phyloP scores from a whole-genome alignment of 2,797 vertebrate species.

The Phoebastria nigripes region DNA sequence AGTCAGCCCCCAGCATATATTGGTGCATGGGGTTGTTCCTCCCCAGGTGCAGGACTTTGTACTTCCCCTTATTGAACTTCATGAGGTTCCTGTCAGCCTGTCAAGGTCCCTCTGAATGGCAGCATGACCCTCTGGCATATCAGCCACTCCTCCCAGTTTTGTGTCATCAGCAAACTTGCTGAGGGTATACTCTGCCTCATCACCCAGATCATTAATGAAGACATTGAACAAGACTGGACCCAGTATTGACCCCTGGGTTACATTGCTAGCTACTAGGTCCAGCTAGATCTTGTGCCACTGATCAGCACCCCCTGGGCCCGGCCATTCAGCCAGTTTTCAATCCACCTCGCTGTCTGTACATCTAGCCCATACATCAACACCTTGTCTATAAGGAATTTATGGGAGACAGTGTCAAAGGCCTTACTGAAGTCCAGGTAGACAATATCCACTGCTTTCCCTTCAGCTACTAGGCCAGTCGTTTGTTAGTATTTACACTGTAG shows the following conservation, averaged over 20 bases:
- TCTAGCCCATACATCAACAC: neutral
- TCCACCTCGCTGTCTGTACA: neutral
- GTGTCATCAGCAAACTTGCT: neutral
- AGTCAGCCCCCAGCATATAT: accelerated
- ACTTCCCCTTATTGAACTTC: neutral
- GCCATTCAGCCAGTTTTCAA: neutral
- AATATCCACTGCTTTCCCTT: neutral
- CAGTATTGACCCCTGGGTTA: neutral
- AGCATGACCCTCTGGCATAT: neutral
- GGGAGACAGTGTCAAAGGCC: neutral
- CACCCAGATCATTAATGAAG: neutral
- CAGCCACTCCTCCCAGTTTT: neutral
- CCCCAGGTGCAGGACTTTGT: neutral
- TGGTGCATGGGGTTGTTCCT: neutral
- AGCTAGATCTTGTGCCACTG: neutral
- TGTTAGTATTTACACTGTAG: neutral
- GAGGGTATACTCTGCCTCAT: neutral
- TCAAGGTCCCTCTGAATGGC: neutral
- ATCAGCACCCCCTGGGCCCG: neutral
- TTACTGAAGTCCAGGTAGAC: neutral
- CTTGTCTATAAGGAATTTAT: neutral
- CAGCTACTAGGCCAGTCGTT: neutral
- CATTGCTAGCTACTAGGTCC: neutral
- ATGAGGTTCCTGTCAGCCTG: neutral
- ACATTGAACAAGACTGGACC: neutral